Conservation (phyloP, 2,113 vertebrate species). For the Aegithalos caudatus region DNA sequence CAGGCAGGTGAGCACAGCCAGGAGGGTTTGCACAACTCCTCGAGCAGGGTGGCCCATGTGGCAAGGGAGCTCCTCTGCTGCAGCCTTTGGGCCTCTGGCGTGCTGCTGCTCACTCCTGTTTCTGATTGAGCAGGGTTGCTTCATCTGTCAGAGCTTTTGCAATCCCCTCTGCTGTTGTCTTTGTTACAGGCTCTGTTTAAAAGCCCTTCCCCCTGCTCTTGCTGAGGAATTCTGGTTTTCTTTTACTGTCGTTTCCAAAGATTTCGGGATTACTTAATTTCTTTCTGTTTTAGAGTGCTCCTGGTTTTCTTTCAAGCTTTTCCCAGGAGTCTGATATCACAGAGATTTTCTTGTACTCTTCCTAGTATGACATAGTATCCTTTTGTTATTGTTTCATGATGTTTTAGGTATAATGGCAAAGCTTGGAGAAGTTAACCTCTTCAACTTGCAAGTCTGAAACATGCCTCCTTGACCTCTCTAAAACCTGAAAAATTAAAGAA, state of each 20-base stretch:
- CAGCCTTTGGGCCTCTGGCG: background rate
- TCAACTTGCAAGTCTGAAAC: background rate
- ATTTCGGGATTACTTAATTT: background rate
- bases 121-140: background rate
- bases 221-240: background rate
- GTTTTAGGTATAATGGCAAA: background rate
- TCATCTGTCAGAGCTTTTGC: constrained; percentile 16
- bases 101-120: background rate
- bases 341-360: background rate
- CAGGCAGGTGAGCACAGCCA: background rate
- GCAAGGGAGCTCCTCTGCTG: background rate
- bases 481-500: background rate
- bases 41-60: background rate
- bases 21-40: background rate
- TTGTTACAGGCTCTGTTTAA: background rate
- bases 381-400: background rate
- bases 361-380: background rate
- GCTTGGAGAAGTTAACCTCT: background rate
- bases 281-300: background rate
- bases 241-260: background rate
- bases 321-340: background rate
- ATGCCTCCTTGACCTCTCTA: background rate
- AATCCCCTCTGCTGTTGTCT: background rate
- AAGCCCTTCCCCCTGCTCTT: background rate
- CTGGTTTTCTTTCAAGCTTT: background rate